phyloP scores from a whole-genome alignment of 2,797 vertebrate genomes.

The Hyperoplus immaculatus region DNA sequence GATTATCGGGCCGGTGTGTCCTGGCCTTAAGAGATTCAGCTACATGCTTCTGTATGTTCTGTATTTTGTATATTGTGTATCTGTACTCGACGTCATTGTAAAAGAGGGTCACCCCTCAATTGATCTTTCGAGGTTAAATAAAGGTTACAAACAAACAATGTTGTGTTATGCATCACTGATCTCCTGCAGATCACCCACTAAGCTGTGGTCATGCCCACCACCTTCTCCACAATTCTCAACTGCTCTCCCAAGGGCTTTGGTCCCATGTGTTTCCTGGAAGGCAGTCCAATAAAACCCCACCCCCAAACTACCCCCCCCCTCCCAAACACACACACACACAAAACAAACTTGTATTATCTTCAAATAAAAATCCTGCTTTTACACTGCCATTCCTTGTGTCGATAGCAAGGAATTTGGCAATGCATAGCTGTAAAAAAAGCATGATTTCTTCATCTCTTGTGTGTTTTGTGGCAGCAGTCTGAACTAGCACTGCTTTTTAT shows the following conservation, averaged over 20 bases:
- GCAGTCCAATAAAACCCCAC: conserved; percentile 35
- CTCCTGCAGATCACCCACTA: conserved; percentile 65
- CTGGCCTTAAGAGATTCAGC: conserved; percentile 50
- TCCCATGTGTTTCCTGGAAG: conserved; percentile 58
- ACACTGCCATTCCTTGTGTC: background rate
- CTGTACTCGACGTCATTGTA: too few species aligned
- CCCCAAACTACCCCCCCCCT: conserved; percentile 18
- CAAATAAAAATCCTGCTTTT: conserved; percentile 19
- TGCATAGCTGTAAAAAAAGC: conserved; percentile 9
- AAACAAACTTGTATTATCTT: conserved; percentile 23
- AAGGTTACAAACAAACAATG: too few species aligned
- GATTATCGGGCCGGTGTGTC: too few species aligned
- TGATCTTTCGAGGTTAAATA: too few species aligned
- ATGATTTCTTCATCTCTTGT: conserved; percentile 40
- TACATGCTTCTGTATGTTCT: conserved; percentile 57
- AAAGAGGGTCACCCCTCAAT: too few species aligned
- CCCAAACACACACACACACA: conserved; percentile 20
- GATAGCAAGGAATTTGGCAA: conserved; percentile 22
- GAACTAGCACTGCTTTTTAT: conserved; percentile 59
- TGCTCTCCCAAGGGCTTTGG: conserved; percentile 41
- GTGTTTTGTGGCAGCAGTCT: conserved; percentile 39
- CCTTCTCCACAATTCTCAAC: conserved; percentile 56
- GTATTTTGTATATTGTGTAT: too few species aligned
- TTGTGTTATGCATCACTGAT: conserved; percentile 73
- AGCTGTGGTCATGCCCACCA: conserved; percentile 62